phyloP scores from a whole-genome alignment of 2,888 invertebrate species.

The Lissocephala sabroskyi region DNA sequence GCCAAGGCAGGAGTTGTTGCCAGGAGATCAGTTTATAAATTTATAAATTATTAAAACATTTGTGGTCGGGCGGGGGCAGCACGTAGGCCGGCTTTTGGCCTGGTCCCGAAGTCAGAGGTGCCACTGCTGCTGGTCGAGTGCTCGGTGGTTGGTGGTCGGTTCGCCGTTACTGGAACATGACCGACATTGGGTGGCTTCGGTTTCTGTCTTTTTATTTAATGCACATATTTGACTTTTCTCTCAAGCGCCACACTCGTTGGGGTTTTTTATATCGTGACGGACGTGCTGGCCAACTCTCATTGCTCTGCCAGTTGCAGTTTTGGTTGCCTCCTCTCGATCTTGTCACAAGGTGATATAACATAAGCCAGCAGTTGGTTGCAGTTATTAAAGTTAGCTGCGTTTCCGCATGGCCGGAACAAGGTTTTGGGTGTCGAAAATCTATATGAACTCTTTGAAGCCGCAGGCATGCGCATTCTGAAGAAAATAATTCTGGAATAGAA shows the following conservation, averaged over 20 bases:
- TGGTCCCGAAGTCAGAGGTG: constrained; percentile 46
- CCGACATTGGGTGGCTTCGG: constrained; percentile 56
- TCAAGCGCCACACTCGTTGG: constrained; percentile 37
- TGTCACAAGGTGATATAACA: constrained; percentile 70
- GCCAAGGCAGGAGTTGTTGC: no score
- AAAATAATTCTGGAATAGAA: neutral
- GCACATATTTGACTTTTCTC: constrained; percentile 32
- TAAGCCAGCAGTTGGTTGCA: constrained; percentile 39
- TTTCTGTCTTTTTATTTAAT: constrained; percentile 37
- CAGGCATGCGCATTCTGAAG: no score
- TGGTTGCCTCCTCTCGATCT: constrained; percentile 40
- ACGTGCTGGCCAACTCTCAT: constrained; percentile 57
- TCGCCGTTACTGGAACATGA: constrained; percentile 63
- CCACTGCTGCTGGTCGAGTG: constrained; percentile 46
- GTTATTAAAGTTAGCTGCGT: constrained; percentile 48
- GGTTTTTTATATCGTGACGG: constrained; percentile 64
- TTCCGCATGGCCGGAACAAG: no score
- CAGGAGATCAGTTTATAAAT: constrained; percentile 16
- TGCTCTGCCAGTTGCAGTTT: constrained; percentile 3
- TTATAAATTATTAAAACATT: constrained; percentile 61
- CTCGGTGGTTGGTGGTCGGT: no score
- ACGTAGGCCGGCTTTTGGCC: constrained; percentile 13
- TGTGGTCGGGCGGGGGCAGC: constrained; percentile 21
- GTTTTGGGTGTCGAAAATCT: neutral
- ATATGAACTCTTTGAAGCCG: neutral